Percentiles rank a stretch among this genome's conserved stretches.
Conservation (phyloP, 2,797 vertebrate genomes). For the Carcharodon carcharias region DNA sequence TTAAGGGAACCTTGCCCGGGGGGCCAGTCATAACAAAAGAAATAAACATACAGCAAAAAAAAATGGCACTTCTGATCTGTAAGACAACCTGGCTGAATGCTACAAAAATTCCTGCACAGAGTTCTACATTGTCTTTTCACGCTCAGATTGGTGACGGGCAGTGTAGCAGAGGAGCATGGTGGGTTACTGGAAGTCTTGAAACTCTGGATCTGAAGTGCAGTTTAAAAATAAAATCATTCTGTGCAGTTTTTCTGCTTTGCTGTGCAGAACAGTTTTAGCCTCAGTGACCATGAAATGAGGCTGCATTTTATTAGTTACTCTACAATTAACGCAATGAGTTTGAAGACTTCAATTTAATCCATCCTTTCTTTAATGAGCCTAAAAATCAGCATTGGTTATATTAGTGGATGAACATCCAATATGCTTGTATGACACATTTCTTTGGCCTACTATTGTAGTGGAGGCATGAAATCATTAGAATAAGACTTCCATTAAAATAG, state of each 20-base stretch:
- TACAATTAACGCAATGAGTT: not conserved
- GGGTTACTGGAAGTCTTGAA: not conserved
- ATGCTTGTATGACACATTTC: not conserved
- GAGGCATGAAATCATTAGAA: not conserved
- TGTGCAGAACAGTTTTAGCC: not conserved
- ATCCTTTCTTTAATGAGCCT: slow-evolving; percentile 17
- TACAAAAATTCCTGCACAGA: not conserved
- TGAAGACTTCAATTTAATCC: slow-evolving; percentile 11
- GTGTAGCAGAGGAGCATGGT: no score
- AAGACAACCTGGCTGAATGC: not conserved
- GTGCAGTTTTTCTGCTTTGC: not conserved
- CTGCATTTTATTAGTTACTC: not conserved
- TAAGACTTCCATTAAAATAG: not conserved
- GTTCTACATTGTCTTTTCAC: not conserved
- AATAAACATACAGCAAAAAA: not conserved
- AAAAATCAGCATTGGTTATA: not conserved
- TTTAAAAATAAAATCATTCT: not conserved
- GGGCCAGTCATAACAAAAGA: no score
- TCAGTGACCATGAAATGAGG: not conserved
- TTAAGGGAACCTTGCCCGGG: no score
- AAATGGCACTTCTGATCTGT: not conserved
- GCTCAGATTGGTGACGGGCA: not conserved
- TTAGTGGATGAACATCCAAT: not conserved
- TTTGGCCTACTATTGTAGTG: not conserved
- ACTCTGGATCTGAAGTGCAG: slow-evolving; percentile 5